These are phyloP conservation scores for Conus canariensis DNA, from an alignment of 2,888 invertebrate species.

Conservation along the genomic window DNA sequence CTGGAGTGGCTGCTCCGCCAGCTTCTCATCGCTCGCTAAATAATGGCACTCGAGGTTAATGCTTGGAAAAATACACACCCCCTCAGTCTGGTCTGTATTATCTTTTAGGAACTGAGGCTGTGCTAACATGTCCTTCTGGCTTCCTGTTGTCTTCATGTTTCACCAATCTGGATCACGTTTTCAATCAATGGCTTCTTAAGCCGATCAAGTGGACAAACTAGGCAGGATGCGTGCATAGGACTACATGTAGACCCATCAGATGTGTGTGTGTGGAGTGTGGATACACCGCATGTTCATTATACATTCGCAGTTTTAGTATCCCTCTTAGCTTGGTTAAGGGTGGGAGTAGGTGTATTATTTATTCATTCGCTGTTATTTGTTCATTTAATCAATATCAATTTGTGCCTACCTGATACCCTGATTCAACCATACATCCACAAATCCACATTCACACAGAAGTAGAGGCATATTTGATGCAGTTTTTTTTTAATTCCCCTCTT, in stretches of 20 bases:
- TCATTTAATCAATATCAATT: no score
- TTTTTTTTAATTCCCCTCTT: no score
- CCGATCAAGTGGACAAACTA: neutral
- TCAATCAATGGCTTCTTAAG: neutral
- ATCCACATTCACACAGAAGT: no score
- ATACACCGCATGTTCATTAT: no score
- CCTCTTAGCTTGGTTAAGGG: no score
- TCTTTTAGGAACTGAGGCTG: neutral
- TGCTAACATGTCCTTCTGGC: neutral
- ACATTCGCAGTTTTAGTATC: no score
- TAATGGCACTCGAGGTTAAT: slow-evolving; percentile 22
- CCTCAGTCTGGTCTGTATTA: neutral
- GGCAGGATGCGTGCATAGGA: neutral
- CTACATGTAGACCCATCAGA: neutral
- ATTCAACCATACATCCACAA: no score
- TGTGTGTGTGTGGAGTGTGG: neutral
- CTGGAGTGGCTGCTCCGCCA: neutral
- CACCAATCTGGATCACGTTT: neutral
- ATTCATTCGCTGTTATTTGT: no score
- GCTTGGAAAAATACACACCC: neutral
- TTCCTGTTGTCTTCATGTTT: neutral
- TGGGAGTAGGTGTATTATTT: no score
- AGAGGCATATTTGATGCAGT: no score
- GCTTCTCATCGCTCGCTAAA: slow-evolving; percentile 1
- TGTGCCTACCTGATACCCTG: no score